Evolutionary conservation across 2,888 invertebrate species (phyloP), one percentile per base, ranked within the genome.

Genomic region (Mythimna albipuncta): DNA sequence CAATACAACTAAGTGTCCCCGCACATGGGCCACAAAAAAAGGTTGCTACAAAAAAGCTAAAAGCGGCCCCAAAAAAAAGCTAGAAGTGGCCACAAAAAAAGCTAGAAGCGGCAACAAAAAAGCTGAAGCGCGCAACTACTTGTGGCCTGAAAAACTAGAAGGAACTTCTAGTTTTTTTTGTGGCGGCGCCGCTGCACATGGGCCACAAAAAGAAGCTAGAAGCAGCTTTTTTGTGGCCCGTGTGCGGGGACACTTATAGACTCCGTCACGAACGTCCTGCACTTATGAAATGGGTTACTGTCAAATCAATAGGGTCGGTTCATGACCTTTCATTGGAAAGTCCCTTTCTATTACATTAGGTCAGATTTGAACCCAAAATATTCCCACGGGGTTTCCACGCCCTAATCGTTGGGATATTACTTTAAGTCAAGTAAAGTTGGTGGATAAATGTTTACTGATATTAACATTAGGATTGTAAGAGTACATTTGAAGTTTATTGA

Each of bases 301-400:
- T 65, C 59, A 75, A 78, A 81, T 75, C 65, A 71, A 70, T 75
- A 52, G 68, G 71, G 67, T 74, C 63, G 41, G 73, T 69, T 77
- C 68, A 75, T 52, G 70, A 74, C 68, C 64, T 77, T 69, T 35
- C 63, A 58, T 62, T 66, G 54, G 68, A 72, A 75, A 72, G 64
- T 66, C 82, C 77, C 64, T 66, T 62, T 54, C 54, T 71, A 79
- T 82, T 77, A 82, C 70, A 63, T 61, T 72, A 71, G 77, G 75
- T 82, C 72, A 82, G 35, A 72, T 80, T 76, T 55, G 44, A 74
- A 71, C 69, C 58, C 75, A 35, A 74, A 61, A 76, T 54, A 74
- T 77, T 72, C 69, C 81, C 80, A 57, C 61, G 9, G 74, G 85
- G 72, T 76, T 55, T 65, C 63, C 55, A 68, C 70, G 50, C 64